Evolutionary conservation across 1,140 invertebrate species (phyloP), one percentile per base, ranked within the genome.

Genomic region (Sinella curviseta): DNA sequence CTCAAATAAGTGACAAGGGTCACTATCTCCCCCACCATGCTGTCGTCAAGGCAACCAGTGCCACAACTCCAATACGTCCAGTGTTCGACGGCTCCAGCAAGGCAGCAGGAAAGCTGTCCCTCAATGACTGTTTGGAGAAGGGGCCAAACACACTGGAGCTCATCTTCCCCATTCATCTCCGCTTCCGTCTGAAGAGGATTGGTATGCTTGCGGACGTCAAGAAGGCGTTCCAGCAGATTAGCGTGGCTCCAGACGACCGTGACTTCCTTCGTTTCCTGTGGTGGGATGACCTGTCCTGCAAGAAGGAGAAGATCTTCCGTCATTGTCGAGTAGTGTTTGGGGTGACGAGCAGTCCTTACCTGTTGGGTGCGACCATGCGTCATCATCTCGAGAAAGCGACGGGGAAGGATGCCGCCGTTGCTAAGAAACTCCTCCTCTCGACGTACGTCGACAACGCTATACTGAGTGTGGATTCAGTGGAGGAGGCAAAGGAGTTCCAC

Each of bases 211-310:
- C 86, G 0, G 88, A 89, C 75, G 88, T 89, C 12, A 80, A 83
- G 55, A 86, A 86, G 55, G 87, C 86, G 0, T 89, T 89, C 84
- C 79, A 87, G 16, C 85, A 87, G 79, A 86, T 89, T n/a, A 65
- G 30, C 20, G 28, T 86, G 28, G 1, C 34, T 67, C 30, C 77
- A 35, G 54, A 80, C 4, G 85, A 88, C 76, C 35, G 86, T 33
- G 82, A 87, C 70, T 83, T 35, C 67, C 74, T 84, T 0, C 16
- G 81, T 3, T 84, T 84, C 36, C 57, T 84, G 1, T 88, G 87
- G 79, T 84, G 82, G 83, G 48, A 78, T 20, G 39, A 77, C 60
- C 20, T 30, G 16, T 74, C 36, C 1, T 31, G 65, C n/a, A 34
- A 74, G 17, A 14, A 76, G 14, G n/a, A 28, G 12, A 81, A 54